Conservation (phyloP, 2,888 invertebrate genomes). For the Drosophila prostipennis region DNA sequence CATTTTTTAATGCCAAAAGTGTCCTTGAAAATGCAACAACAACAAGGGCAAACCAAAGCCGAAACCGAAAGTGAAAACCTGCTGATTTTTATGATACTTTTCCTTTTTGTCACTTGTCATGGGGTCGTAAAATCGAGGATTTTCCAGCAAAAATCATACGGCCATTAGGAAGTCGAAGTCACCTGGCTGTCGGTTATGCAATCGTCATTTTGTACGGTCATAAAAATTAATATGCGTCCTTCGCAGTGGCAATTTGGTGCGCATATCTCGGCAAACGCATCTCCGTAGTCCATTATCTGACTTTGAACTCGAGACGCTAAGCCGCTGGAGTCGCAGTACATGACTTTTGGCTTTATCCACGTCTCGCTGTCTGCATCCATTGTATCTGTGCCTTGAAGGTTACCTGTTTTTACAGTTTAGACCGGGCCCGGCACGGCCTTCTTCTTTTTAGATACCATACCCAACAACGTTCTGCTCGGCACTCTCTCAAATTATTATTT, state of each 20-base stretch:
- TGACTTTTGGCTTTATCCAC: conserved; percentile 72
- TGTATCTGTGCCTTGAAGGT: conserved; percentile 54
- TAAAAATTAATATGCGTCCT: conserved; percentile 83
- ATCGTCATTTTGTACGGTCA: conserved; percentile 78
- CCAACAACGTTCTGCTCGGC: conserved; percentile 39
- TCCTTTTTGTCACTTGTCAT: conserved; percentile 64
- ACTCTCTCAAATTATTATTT: conserved; percentile 74
- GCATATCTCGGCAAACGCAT: conserved; percentile 55
- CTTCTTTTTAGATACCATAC: conserved; percentile 44
- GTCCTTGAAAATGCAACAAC: conserved; percentile 79
- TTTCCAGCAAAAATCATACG: conserved; percentile 54
- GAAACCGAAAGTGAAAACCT: conserved; percentile 65
- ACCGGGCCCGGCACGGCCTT: conserved; percentile 26
- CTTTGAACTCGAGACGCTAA: conserved; percentile 48
- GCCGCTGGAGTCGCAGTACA: conserved; percentile 37
- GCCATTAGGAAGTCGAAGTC: conserved; percentile 71
- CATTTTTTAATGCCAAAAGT: conserved; percentile 65
- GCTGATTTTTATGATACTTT: conserved; percentile 56
- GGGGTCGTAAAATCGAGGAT: conserved; percentile 49
- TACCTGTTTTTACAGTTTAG: conserved; percentile 76
- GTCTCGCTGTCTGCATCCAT: conserved; percentile 41
- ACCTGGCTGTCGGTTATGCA: conserved; percentile 75
- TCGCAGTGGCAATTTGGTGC: conserved; percentile 69
- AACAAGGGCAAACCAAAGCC: conserved; percentile 14
- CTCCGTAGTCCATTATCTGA: conserved; percentile 42